Evolutionary conservation across 2,888 invertebrate species (phyloP), one percentile per base, ranked within the genome.

Genomic region (Plebejus anna): DNA sequence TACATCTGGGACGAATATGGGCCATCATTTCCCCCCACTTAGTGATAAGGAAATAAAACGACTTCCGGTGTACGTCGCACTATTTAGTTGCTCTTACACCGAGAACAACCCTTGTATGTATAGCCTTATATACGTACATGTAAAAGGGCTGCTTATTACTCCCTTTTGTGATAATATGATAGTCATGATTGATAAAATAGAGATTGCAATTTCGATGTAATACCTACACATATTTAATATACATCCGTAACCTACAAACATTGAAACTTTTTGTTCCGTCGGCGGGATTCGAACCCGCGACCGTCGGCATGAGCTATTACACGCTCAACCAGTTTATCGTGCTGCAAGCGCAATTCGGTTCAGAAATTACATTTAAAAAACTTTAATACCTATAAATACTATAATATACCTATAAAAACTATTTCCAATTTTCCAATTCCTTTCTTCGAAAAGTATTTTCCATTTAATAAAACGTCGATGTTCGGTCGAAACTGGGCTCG

Each of bases 11-110:
- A 36, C 66, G 66, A 36, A 66, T 66, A 66, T 66, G 66, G 66
- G 66, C 66, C 66, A 36, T 66, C 61, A 66, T 66, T 66, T 66
- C 66, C 66, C 32, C 13, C 32, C 66, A 66, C 66, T 66, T 66
- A 66, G 66, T 66, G 66, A 32, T 66, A 66, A 32, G 66, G 66
- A 66, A 36, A 66, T 66, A 66, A 66, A 66, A 66, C 36, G 66
- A 66, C 36, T 16, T 66, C 66, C 66, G 13, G 66, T 16, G 13
- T 32, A 36, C 32, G 5, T 32, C 28, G 66, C 66, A 66, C 32
- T 66, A 66, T 16, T 66, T 16, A 36, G 66, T 36, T 32, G 66
- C 16, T 66, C 28, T 66, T 13, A 66, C 32, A 32, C 3, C 11
- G 61, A 22, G 32, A 32, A 13, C 32, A 32, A 32, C 28, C 66